These are phyloP conservation scores for Anthoscopus minutus DNA, from an alignment of 2,113 vertebrate genomes.

Conservation along the genomic window DNA sequence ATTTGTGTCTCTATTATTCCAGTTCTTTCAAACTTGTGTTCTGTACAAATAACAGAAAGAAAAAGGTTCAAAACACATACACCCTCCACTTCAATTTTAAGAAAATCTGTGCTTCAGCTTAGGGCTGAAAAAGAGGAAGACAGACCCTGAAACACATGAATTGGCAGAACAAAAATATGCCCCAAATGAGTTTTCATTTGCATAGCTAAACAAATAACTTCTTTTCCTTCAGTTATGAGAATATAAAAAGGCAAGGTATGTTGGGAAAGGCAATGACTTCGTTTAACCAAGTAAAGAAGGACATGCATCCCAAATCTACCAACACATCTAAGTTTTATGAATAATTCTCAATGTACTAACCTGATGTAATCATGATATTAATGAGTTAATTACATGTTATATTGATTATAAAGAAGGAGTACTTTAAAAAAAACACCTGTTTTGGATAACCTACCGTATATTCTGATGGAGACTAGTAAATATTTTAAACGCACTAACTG, in stretches of 20 bases:
- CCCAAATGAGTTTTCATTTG: conserved; percentile 31
- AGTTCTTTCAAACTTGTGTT: background rate
- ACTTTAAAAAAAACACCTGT: background rate
- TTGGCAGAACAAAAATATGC: background rate
- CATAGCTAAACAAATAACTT: background rate
- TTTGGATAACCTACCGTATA: background rate
- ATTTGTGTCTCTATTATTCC: background rate
- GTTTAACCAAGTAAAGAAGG: background rate
- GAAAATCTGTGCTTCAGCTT: background rate
- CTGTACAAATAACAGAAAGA: background rate
- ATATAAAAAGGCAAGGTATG: background rate
- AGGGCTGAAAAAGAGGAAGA: background rate
- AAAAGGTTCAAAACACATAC: background rate
- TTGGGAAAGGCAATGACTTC: background rate
- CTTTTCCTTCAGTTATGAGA: background rate
- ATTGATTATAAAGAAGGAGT: background rate
- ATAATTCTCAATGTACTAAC: background rate
- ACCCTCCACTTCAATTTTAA: background rate
- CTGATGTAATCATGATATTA: background rate
- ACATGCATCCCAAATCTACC: background rate
- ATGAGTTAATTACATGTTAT: background rate
- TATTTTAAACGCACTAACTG: background rate
- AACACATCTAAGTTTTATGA: background rate
- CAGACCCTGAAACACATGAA: background rate
- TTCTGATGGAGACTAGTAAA: background rate